Evolutionary conservation across 2,888 invertebrate genomes (phyloP), one percentile per base, ranked within the genome.

Genomic region (Ophion obscuratus): DNA sequence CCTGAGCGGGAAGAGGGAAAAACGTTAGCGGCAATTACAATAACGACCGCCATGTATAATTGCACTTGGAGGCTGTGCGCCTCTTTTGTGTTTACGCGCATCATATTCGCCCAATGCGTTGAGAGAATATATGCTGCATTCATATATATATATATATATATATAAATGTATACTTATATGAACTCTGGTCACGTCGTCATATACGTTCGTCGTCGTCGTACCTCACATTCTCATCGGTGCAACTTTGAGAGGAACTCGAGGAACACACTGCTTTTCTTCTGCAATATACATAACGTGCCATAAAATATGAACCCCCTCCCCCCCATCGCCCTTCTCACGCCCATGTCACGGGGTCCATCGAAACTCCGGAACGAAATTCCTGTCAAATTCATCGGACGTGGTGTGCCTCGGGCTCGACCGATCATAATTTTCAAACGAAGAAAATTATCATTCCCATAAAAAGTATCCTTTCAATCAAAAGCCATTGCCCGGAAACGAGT

Each of bases 1-100:
- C 82, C 59, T 75, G 67, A 73, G 79, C 62, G 76, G 82, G 80
- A 73, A 83, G 80, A 80, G 76, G 80, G 75, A 83, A 85, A 85
- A 85, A 83, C 79, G 71, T 83, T 83, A 83, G 83, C 85, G 75
- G 85, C 85, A 85, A 85, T 85, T 85, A 83, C 85, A 85, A 80
- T 85, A 85, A 85, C 85, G 85, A 85, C 85, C 85, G 80, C 80
- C 82, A 85, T 85, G 76, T 85, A 83, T 85, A 85, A 85, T 85
- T 85, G 85, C 85, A 66, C 83, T 83, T 67, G 75, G 85, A 78
- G 78, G 78, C 57, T 40, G 70, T 24, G 59, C 40, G 57, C 59
- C 82, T 83, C 85, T 85, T 85, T 85, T 85, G 85, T 83, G 79
- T 77, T 70, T 66, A 70, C 47, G 74, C 66, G 78, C 74, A 67